These are phyloP conservation scores for Acrossocheilus wenchowensis DNA, from an alignment of 2,797 vertebrate genomes.

Conservation along the genomic window DNA sequence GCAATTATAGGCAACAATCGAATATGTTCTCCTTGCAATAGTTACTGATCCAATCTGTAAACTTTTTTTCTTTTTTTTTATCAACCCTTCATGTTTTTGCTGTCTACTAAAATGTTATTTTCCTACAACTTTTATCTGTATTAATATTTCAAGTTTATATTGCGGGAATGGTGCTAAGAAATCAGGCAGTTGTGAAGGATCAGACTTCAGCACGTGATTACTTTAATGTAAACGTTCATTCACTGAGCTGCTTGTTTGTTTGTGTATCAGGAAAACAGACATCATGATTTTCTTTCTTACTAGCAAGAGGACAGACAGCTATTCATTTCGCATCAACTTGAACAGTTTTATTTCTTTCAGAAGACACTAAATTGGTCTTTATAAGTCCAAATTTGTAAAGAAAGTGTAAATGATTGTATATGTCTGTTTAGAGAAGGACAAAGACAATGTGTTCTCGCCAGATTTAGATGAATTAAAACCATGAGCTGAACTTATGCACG, in stretches of 20 bases:
- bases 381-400: neutral
- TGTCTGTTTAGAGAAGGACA: neutral
- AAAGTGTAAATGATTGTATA: constrained; percentile 14
- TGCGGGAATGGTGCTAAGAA: neutral
- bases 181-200: neutral
- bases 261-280: neutral
- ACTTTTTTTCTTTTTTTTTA: neutral
- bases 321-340: neutral
- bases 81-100: neutral
- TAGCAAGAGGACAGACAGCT: neutral
- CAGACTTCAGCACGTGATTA: neutral
- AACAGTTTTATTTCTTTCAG: neutral
- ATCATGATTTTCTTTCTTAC: neutral
- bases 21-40: constrained; percentile 16
- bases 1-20: constrained; percentile 18
- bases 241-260: neutral
- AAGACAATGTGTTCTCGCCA: neutral
- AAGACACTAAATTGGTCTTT: neutral
- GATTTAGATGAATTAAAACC: constrained; percentile 7
- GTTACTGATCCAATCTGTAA: neutral
- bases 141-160: neutral
- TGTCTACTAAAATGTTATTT: neutral
- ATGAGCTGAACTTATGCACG: constrained; percentile 28
- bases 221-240: constrained; percentile 6
- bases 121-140: neutral